phyloP scores from a whole-genome alignment of 2,797 vertebrate genomes.

The Squalus acanthias region DNA sequence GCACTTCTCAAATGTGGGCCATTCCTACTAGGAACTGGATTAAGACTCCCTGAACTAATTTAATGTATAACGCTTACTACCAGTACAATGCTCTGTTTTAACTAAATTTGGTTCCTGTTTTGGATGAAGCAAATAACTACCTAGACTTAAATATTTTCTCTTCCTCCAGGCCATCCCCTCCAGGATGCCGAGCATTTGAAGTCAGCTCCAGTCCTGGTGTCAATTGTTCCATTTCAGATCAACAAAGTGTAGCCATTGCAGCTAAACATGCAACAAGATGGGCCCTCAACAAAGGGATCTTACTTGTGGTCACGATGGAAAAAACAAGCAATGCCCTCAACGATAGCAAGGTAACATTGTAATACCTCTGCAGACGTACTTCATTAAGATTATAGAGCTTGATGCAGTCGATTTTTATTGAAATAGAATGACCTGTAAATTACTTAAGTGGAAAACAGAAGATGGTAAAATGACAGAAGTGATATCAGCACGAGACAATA shows the following conservation, averaged over 20 bases:
- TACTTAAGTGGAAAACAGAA: background rate
- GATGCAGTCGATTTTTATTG: background rate
- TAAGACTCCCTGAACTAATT: no score
- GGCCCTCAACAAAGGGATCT: background rate
- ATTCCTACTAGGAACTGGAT: background rate
- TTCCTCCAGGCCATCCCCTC: background rate
- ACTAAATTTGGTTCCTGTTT: background rate
- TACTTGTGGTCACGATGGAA: background rate
- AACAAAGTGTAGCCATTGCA: background rate
- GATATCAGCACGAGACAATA: background rate
- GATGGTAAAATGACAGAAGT: background rate
- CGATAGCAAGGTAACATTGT: constrained; percentile 8
- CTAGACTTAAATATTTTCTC: background rate
- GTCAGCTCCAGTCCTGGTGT: background rate
- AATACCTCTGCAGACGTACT: background rate
- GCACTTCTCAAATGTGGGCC: background rate
- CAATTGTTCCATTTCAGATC: background rate
- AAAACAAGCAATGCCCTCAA: background rate
- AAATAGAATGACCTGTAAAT: background rate
- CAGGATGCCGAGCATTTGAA: background rate
- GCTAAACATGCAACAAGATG: background rate
- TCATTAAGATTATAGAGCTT: background rate
- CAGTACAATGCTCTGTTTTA: no score
- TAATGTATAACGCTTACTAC: no score
- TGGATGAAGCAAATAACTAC: background rate